These are phyloP conservation scores for Morphnarchus princeps DNA, from an alignment of 2,113 vertebrate species.

Conservation along the genomic window DNA sequence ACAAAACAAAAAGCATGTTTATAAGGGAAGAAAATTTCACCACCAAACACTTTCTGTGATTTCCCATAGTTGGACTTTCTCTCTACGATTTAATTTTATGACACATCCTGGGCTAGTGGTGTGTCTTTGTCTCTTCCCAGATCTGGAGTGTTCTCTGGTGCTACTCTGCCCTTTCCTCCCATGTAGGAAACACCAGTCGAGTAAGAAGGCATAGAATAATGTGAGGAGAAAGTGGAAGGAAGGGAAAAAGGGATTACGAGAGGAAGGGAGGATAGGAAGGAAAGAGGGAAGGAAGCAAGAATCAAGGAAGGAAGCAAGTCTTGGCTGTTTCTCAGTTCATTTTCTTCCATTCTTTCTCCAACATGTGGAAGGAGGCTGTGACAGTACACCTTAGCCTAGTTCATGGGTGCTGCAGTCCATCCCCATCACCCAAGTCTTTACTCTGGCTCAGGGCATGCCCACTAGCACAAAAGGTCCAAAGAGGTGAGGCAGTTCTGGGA, in stretches of 20 bases:
- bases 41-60: background rate
- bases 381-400: background rate
- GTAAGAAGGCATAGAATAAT: background rate
- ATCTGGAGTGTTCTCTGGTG: background rate
- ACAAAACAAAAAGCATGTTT: background rate
- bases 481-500: background rate
- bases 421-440: background rate
- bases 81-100: background rate
- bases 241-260: background rate
- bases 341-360: background rate
- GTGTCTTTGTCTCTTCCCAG: background rate
- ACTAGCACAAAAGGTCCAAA: background rate
- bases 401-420: background rate
- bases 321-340: background rate
- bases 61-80: background rate
- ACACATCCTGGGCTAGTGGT: background rate
- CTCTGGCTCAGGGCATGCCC: background rate
- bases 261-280: background rate
- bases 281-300: background rate
- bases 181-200: background rate
- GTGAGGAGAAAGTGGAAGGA: background rate
- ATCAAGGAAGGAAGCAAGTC: background rate
- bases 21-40: background rate
- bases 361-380: rapidly evolving
- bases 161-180: background rate